Conservation (phyloP, 2,797 vertebrate genomes). For the Sebastolobus alascanus region DNA sequence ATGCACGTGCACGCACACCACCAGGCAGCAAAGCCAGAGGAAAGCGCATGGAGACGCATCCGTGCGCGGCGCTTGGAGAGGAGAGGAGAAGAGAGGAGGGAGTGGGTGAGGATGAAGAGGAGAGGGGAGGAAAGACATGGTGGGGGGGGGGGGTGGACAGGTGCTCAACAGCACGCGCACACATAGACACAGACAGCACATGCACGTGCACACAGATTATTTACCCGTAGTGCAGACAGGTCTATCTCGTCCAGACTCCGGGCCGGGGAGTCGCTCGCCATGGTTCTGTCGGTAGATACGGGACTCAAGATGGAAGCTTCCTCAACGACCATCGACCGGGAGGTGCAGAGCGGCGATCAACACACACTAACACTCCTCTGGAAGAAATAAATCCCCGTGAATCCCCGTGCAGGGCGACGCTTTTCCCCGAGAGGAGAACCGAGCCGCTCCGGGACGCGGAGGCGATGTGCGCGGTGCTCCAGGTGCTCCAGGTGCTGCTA, state of each 20-base stretch:
- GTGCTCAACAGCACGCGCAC: constrained; percentile 57
- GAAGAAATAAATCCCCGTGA: constrained; percentile 2
- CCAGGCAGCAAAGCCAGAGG: constrained; percentile 22
- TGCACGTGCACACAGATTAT: constrained; percentile 25
- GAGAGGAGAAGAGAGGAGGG: too few relatives aligned
- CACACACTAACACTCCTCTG: constrained; percentile 35
- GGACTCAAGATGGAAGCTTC: constrained; percentile 79
- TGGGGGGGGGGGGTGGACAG: constrained; percentile 54
- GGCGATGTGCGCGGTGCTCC: constrained; percentile 56
- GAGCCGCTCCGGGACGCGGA: constrained; percentile 25
- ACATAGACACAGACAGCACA: constrained; percentile 14
- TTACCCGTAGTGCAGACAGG: constrained; percentile 95
- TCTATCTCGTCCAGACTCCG: constrained; percentile 98
- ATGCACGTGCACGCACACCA: constrained; percentile 28
- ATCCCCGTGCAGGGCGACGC: constrained; percentile 33
- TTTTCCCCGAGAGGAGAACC: not conserved
- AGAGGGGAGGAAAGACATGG: not conserved
- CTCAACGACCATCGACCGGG: constrained; percentile 77
- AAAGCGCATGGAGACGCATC: constrained; percentile 53
- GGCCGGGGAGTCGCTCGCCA: constrained; percentile 98
- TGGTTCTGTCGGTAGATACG: constrained; percentile 82
- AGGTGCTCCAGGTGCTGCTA: constrained; percentile 58
- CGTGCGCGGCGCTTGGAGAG: constrained; percentile 12
- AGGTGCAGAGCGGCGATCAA: constrained; percentile 48
- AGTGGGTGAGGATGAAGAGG: constrained; percentile 8